These are phyloP conservation scores for Meiosimyza platycephala DNA, from an alignment of 2,888 invertebrate genomes.

Conservation along the genomic window DNA sequence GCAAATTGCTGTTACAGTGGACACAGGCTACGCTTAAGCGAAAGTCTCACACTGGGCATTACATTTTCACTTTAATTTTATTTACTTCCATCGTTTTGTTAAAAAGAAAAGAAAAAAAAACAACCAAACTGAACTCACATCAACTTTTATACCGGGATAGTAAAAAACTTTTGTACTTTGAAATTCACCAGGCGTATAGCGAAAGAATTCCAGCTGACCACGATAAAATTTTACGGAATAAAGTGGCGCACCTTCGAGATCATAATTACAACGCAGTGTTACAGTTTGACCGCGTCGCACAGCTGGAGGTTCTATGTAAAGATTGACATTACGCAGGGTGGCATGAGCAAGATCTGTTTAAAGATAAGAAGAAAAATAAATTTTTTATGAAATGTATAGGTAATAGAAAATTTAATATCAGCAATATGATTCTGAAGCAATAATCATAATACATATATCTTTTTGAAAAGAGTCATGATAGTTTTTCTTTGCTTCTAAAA, in stretches of 20 bases:
- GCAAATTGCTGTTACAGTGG: constrained; percentile 34
- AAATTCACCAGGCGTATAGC: constrained; percentile 75
- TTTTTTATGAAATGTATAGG: too few species aligned
- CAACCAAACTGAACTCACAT: constrained; percentile 69
- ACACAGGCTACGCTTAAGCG: background rate
- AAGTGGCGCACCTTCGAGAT: constrained; percentile 75
- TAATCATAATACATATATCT: too few species aligned
- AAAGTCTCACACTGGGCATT: background rate
- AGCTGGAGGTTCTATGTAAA: constrained; percentile 73
- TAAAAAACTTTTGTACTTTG: constrained; percentile 76
- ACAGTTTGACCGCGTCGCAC: constrained; percentile 74
- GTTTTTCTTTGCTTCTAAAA: too few species aligned
- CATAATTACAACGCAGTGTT: constrained; percentile 72
- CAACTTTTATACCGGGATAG: constrained; percentile 75
- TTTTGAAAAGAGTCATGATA: too few species aligned
- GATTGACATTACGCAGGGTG: constrained; percentile 65
- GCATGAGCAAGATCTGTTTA: constrained; percentile 69
- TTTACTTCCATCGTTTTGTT: constrained; percentile 39
- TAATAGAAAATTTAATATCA: too few species aligned
- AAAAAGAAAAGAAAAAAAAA: too few species aligned
- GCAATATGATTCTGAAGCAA: too few species aligned
- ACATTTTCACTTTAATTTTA: constrained; percentile 17
- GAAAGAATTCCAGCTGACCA: constrained; percentile 76
- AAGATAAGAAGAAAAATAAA: constrained; percentile 49
- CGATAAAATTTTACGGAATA: constrained; percentile 80